These are phyloP conservation scores for Zootermopsis nevadensis DNA, from an alignment of 2,888 invertebrate species.

Conservation along the genomic window DNA sequence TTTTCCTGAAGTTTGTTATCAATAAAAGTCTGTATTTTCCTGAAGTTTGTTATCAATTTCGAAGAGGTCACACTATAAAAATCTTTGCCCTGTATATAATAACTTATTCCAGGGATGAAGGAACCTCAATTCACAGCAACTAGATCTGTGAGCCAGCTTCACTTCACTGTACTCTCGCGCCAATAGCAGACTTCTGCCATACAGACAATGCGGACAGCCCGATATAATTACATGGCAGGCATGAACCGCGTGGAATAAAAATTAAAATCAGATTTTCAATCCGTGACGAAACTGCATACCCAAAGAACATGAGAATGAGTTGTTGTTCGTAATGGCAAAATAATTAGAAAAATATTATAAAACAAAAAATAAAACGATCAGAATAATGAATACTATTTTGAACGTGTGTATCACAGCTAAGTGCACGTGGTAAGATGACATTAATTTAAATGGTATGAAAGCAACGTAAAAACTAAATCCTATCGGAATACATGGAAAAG, in stretches of 20 bases:
- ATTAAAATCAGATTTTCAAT: constrained; percentile 35
- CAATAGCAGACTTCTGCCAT: neutral
- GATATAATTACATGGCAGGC: constrained; percentile 28
- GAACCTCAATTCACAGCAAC: neutral
- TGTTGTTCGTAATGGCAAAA: neutral
- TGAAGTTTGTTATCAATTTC: too few species aligned
- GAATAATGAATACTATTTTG: neutral
- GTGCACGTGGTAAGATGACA: neutral
- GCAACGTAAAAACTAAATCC: too few species aligned
- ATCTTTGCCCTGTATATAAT: too few species aligned
- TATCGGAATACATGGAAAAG: too few species aligned
- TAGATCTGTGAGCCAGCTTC: neutral
- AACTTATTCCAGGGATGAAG: neutral
- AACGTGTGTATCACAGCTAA: neutral
- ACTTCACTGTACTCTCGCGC: neutral
- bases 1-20: too few species aligned
- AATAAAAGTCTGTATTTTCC: too few species aligned
- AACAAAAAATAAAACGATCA: too few species aligned
- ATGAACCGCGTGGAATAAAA: neutral
- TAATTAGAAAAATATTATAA: neutral
- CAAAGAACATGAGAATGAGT: neutral
- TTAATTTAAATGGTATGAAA: neutral
- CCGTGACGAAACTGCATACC: constrained; percentile 22
- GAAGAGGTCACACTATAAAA: too few species aligned
- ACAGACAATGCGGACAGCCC: neutral